phyloP scores from a whole-genome alignment of 2,888 invertebrate species.

The Caenorhabditis auriculariae region DNA sequence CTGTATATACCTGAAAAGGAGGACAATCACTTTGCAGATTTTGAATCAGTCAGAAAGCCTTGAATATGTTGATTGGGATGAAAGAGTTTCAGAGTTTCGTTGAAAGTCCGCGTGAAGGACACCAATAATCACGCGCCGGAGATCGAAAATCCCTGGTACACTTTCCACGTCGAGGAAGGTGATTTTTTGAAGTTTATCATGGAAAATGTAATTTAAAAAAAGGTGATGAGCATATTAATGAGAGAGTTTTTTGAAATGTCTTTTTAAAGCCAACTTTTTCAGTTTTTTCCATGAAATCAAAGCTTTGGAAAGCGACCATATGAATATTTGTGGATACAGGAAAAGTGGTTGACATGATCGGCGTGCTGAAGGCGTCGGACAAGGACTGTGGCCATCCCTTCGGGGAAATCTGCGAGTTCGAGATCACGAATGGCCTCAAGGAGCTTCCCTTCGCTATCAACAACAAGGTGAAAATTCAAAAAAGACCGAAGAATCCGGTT shows the following conservation, averaged over 20 bases:
- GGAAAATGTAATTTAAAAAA: too few relatives aligned
- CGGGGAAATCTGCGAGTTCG: conserved; percentile 95
- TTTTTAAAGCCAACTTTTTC: neutral
- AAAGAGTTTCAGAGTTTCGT: conserved; percentile 41
- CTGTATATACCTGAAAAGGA: too few relatives aligned
- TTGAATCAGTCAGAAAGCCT: neutral
- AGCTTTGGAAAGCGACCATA: neutral
- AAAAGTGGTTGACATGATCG: conserved; percentile 80
- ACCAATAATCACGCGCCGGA: conserved; percentile 93
- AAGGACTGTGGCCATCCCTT: conserved; percentile 91
- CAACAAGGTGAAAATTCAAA: conserved; percentile 40
- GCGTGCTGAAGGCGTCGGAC: conserved; percentile 87
- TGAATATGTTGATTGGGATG: neutral
- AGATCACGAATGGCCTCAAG: conserved; percentile 74
- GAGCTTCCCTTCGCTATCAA: conserved; percentile 60
- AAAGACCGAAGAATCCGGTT: too few relatives aligned
- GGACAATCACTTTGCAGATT: too few relatives aligned
- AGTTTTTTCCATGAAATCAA: neutral
- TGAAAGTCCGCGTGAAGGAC: conserved; percentile 80
- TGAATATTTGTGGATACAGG: conserved; percentile 28
- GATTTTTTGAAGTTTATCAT: too few relatives aligned
- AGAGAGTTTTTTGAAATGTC: neutral
- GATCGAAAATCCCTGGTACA: conserved; percentile 86
- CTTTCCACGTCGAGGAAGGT: conserved; percentile 86
- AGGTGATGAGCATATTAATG: neutral